Base-by-base conservation (phyloP, 2,797 vertebrate genomes). In the Anniella stebbinsi region DNA sequence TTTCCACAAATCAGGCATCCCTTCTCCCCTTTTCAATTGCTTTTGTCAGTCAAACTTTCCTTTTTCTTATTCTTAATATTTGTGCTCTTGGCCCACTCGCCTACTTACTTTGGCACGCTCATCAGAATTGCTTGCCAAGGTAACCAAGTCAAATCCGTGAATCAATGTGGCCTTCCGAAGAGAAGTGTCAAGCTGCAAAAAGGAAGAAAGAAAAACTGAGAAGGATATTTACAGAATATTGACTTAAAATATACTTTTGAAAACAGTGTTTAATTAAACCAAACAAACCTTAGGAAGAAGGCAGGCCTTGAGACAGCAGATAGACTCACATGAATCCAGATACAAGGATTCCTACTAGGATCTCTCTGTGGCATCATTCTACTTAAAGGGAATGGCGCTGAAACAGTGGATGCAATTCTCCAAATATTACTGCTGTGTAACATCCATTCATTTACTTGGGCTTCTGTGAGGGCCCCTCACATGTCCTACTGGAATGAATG, bases 21-120 rank as follows among this genome's bases (percentile, higher is more conserved):
- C 67, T 84, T 90, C 87, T 87, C 83, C 30, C 38, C 45, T 93
- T 88, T 87, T 92, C 95, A 96, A 95, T 89, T 93, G 93, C 91
- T 95, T 94, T 94, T 95, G 91, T 95, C 93, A 94, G 91, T 96
- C 93, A 94, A 92, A 89, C 21, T 7, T 81, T 95, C 48, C 60
- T 66, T 48, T 73, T 48, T 90, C 72, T 91, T 90, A 12, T 91
- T 92, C 63, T 93, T 63, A 93, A 94, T 94, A 94, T 92, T 90
- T 86, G 38, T 80, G 83, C 72, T 93, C 91, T 93, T 83, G 78
- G 69, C 73, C 93, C 89, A 92, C 91, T 93, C 91, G 92, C 90
- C 91, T 94, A 91, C 93, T 95, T 96, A 91, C 95, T 94, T 95
- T 95, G 96, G 96, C 96, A 87, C 17, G 86, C 73, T 33, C 76